Conservation (phyloP, 2,797 vertebrate genomes). For the Aphelocoma californica region DNA sequence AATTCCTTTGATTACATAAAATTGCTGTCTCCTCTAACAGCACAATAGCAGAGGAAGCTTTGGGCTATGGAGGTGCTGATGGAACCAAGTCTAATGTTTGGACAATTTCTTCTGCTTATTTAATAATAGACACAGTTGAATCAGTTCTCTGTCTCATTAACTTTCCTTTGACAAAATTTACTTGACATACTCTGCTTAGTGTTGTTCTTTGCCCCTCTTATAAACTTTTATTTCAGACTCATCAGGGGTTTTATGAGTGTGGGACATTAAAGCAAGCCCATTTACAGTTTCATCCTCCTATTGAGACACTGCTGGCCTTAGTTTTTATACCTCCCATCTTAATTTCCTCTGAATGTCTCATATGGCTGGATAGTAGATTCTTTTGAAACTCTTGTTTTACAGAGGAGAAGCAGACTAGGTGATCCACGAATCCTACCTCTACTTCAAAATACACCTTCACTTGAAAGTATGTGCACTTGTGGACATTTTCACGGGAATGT, state of each 20-base stretch:
- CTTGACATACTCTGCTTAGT: not conserved
- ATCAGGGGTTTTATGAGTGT: not conserved
- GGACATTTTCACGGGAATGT: not conserved
- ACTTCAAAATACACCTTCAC: not conserved
- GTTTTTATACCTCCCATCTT: not conserved
- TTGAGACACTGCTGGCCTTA: not conserved
- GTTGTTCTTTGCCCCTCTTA: not conserved
- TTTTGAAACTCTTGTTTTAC: not conserved
- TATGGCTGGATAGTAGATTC: not conserved
- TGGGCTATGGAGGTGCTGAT: not conserved
- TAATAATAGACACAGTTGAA: slow-evolving; percentile 13
- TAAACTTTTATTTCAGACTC: not conserved
- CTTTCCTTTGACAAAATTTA: slow-evolving; percentile 23
- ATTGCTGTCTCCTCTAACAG: not conserved
- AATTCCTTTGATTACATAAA: not conserved
- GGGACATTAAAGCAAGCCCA: not conserved
- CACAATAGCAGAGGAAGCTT: not conserved
- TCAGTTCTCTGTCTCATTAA: not conserved
- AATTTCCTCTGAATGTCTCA: not conserved
- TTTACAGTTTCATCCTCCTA: not conserved
- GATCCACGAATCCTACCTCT: not conserved
- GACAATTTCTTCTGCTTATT: slow-evolving; percentile 56
- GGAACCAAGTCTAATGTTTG: slow-evolving; percentile 2
- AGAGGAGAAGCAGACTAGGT: not conserved
- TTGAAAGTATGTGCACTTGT: not conserved